Evolutionary conservation across 2,113 vertebrate species (phyloP), one percentile per base, ranked within the genome.

Genomic region (Holacanthus passer): DNA sequence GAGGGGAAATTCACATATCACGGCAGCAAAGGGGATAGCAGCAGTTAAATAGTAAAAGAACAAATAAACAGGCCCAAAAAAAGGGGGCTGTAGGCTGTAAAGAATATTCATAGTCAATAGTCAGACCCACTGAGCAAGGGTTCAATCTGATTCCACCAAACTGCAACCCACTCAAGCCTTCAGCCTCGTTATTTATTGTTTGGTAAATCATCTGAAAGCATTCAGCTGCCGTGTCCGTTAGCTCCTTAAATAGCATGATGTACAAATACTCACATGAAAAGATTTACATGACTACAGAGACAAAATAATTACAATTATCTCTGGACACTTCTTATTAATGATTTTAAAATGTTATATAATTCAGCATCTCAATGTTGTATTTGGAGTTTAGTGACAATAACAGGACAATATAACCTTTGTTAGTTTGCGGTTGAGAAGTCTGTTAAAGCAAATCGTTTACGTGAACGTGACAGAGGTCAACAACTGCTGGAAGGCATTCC

Each of bases 81-180:
- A 74, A 11, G 14, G 22, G 29, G 66, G 45, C 50, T 76, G 52
- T 27, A 59, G n/a, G 45, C 69, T 47, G 48, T 59, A 65, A 65
- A 64, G 8, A 71, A 71, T 75, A 75, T 66, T 65, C 53, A 35
- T 31, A 12, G 35, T 73, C 20, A 13, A 64, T 45, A 58, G 5
- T 52, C 41, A 47, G 24, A 45, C 20, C 11, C 24, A 73, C 43
- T 31, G n/a, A 62, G 35, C 14, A 63, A 67, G 8, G 13, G 20
- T 37, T 67, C 53, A 20, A 65, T 66, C 27, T 52, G 43, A 67
- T 53, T 41, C 43, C n/a, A 41, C 10, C 27, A 29, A 35, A 70
- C 8, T 62, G 22, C 35, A 45, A 22, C 52, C 27, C 55, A 75
- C 29, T 68, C 43, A 58, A 52, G 20, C 22, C 22, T 29, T 66